Evolutionary conservation across 2,113 vertebrate genomes (phyloP), one percentile per base, ranked within the genome.

Genomic region (Lepus europaeus): DNA sequence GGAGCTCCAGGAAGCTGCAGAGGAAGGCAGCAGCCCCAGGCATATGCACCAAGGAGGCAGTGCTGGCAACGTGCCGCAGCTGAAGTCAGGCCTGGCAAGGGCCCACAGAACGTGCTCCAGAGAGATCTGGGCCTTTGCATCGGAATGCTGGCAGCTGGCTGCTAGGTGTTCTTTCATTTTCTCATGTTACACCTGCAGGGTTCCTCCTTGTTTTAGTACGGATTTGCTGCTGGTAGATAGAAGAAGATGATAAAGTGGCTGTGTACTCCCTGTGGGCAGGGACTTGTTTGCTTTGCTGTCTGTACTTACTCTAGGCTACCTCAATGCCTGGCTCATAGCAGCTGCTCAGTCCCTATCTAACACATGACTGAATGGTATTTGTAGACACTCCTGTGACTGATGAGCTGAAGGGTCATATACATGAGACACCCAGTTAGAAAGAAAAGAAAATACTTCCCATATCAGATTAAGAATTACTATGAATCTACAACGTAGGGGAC

Each of bases 61-160:
- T 45, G 79, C 84, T 39, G 73, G 53, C 77, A 7, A 10, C 39
- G 33, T 0, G 27, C 31, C 22, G 36, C 20, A 7, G 10, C 66
- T 22, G 56, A 87, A 33, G 39, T 79, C 20, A 63, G 79, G 70
- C 29, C 31, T 92, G 64, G 3, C 29, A 1, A 36, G 93, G 93
- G 6, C 19, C 91, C 31, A 9, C 56, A 0, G 0, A 4, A 23
- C 29, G 4, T 13, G 56, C n/a, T 33, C 27, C 56, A 13, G 8
- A 25, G 33, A 78, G 77, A 64, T 22, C n/a, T 73, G 33, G 27
- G 5, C 69, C 72, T 56, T 87, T 31, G 20, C 25, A 1, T 4
- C 63, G 70, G 77, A 20, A 63, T 66, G 25, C 19, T 3, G 2
- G 63, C 0, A 5, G 27, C 49, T 33, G 49, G n/a, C 63, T 23